Conservation (phyloP, 2,113 vertebrate genomes). For the Hydropotes inermis region DNA sequence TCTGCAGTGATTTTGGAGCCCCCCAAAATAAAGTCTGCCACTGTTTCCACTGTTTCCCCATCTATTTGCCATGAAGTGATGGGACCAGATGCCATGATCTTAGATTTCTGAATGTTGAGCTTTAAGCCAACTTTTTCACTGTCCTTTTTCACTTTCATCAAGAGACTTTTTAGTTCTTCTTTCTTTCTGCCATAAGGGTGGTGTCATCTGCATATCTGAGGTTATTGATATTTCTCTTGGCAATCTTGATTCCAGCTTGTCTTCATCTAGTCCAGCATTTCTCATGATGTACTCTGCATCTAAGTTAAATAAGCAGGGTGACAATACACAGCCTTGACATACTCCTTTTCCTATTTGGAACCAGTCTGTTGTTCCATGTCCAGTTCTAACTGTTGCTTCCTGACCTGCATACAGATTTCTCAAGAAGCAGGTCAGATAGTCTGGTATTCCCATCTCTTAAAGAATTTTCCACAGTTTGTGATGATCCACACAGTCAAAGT, state of each 20-base stretch:
- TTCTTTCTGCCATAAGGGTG: background rate
- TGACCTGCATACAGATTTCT: background rate
- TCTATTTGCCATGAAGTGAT: background rate
- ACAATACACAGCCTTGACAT: background rate
- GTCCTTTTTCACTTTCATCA: background rate
- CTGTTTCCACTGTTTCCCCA: background rate
- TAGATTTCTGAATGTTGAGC: background rate
- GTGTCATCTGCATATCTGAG: background rate
- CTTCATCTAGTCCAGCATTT: background rate
- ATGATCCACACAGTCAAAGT: background rate
- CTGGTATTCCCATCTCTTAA: background rate
- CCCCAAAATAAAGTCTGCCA: rapidly evolving
- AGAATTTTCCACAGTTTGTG: background rate
- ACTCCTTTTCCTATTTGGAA: background rate
- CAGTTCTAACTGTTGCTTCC: background rate
- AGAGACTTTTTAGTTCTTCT: background rate
- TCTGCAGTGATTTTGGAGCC: background rate
- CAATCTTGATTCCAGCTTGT: background rate
- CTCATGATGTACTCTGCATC: background rate
- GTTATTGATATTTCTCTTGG: too few species aligned
- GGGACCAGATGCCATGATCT: background rate
- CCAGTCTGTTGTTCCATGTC: background rate
- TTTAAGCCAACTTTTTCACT: background rate
- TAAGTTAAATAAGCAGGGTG: background rate
- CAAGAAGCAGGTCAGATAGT: background rate